A percentile compares a stretch with the other conserved stretches of the same genome.
These are phyloP conservation scores for Phataginus tricuspis DNA, from an alignment of 2,797 vertebrate species.

Conservation along the genomic window DNA sequence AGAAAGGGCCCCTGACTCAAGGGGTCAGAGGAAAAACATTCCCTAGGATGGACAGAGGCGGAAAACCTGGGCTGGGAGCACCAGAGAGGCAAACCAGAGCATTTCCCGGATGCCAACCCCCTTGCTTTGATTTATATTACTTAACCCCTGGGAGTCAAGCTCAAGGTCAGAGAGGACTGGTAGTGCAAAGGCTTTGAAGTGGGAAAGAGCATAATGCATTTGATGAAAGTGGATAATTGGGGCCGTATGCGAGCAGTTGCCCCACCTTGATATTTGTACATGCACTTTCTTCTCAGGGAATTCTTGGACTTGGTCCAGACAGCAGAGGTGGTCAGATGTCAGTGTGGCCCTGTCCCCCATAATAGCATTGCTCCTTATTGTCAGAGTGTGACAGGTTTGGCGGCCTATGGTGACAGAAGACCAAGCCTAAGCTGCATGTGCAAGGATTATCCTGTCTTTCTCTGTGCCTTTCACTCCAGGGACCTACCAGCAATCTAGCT, in stretches of 20 bases:
- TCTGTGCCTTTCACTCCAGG: neutral
- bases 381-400: neutral
- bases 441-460: neutral
- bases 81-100: neutral
- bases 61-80: neutral
- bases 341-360: neutral
- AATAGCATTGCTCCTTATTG: neutral
- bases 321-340: neutral
- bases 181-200: neutral
- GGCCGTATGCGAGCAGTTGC: no score
- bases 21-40: neutral
- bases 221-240: neutral
- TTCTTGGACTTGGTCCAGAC: neutral
- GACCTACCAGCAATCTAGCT: neutral
- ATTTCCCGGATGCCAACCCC: neutral
- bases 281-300: neutral
- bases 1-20: neutral
- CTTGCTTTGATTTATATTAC: neutral
- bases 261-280: no score
- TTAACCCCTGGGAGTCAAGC: neutral
- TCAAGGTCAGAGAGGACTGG: neutral
- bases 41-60: neutral
- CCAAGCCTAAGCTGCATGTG: neutral
- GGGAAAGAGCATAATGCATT: neutral
- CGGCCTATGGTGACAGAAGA: neutral